Evolutionary conservation across 2,888 invertebrate genomes (phyloP).

Genomic region (Caenorhabditis sp.): DNA sequence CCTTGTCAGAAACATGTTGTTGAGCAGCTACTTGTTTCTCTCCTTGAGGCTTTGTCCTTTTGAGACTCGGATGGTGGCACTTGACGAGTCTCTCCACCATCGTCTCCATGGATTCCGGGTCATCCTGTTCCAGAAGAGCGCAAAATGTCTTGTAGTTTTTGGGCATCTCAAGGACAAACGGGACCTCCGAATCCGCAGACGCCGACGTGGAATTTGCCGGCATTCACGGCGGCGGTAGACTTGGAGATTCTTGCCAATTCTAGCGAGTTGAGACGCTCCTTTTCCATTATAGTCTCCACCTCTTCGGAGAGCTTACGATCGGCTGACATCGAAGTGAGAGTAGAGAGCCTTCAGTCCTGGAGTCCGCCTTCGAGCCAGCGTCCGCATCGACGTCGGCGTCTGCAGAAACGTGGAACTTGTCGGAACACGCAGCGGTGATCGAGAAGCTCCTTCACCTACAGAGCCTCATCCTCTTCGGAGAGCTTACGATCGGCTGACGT

Average conservation of each 20-base stretch:
- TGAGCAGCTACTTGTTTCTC: constrained; percentile 89
- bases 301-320: too few species aligned
- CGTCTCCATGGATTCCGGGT: constrained; percentile 76
- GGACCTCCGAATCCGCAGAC: constrained; percentile 42
- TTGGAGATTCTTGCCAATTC: constrained; percentile 89
- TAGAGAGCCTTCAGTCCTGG: too few species aligned
- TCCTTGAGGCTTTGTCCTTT: too few species aligned
- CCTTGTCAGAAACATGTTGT: constrained; percentile 88
- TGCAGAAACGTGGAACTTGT: too few species aligned
- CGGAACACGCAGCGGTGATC: too few species aligned
- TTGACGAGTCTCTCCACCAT: constrained; percentile 90
- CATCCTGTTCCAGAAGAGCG: constrained; percentile 58
- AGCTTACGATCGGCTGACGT: constrained; percentile 90
- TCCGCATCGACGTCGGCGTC: too few species aligned
- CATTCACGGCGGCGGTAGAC: constrained; percentile 86
- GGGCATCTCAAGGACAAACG: constrained; percentile 73
- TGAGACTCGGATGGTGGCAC: constrained; percentile 91
- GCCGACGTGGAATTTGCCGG: constrained; percentile 52
- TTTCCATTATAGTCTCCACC: too few species aligned
- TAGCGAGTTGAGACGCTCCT: constrained; percentile 88
- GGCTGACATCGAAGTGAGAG: too few species aligned
- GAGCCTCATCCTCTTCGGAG: constrained; percentile 90
- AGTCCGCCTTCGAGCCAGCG: too few species aligned
- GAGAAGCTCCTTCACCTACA: too few species aligned
- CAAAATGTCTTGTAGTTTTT: constrained; percentile 69